Base-by-base conservation (phyloP, 2,888 invertebrate species). In the Meta bourneti region DNA sequence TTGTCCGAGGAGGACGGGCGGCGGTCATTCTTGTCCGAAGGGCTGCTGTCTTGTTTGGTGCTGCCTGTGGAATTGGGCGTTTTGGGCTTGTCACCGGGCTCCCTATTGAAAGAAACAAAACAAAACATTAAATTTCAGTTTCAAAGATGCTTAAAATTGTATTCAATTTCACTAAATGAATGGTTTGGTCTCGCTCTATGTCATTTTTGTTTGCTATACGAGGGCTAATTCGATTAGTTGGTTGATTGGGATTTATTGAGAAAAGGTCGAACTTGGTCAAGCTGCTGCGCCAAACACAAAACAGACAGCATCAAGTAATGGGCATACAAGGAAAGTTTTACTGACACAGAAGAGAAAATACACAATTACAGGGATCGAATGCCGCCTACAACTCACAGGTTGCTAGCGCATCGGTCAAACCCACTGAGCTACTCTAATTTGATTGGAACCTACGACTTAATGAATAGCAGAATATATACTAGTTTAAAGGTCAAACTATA, bases 71-170 rank as follows among this genome's bases (percentile, higher is more conserved):
- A 92, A 74, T 89, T 92, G 49, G 91, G 91, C 6, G 91, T 92
- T 48, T 92, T 92, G 16, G 91, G 91, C 75, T 92, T 92, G 88
- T 92, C 91, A 16, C 89, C 75, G 13, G 91, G 91, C 48, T 92
- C 91, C 80, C 91, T 92, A n/a, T 0, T 61, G 19, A 74, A 54
- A 52, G 16, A 81, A 69, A 77, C 13, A 16, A 52, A 54, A 11
- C 34, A n/a, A 48, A 49, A 70, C 2, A 49, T 69, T 7, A 82
- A 34, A 4, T 34, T 0, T 19, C 8, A 16, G 7, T 69, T 69
- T 69, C 16, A 69, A 69, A 69, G 16, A 69, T 16, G n/a, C 34
- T 34, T 34, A 1, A 34, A 34, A 34, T 34, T 77, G 20, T 8
- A 69, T 19, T 19, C 74, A 74, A 74, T 19, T 19, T 74, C 11